Conservation (phyloP, 2,113 vertebrate genomes). For the Oreochromis niloticus region DNA sequence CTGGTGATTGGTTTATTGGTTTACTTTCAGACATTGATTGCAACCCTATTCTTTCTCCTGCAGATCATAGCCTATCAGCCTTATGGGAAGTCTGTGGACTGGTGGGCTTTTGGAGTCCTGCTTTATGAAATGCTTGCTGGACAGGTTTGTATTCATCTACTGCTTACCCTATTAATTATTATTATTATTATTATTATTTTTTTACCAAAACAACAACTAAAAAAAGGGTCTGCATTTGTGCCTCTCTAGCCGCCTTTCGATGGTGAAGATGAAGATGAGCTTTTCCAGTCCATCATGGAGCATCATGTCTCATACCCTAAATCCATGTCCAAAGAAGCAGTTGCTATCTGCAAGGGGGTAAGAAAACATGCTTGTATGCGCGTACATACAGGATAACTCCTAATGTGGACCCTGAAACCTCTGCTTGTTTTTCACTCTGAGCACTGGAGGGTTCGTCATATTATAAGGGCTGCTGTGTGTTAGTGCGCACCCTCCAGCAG, state of each 20-base stretch:
- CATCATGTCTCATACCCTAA: conserved; percentile 97
- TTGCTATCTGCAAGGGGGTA: conserved; percentile 98
- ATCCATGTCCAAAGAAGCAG: conserved; percentile 95
- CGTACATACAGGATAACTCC: background rate
- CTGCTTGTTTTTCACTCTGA: background rate
- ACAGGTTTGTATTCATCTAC: conserved; percentile 73
- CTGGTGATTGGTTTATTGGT: background rate
- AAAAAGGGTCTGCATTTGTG: background rate
- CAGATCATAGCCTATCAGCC: conserved; percentile 99
- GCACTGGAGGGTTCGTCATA: background rate
- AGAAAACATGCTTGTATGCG: conserved; percentile 33
- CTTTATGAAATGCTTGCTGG: conserved; percentile 98
- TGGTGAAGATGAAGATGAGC: conserved; percentile 94
- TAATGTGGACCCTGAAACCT: background rate
- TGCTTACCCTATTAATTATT: background rate
- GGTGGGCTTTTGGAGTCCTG: conserved; percentile 98
- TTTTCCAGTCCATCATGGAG: conserved; percentile 99
- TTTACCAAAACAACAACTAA: background rate
- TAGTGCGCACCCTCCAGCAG: background rate
- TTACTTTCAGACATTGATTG: background rate
- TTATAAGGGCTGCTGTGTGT: background rate
- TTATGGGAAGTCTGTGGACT: conserved; percentile 95
- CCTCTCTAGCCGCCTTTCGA: conserved; percentile 88
- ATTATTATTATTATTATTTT: background rate
- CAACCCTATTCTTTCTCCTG: background rate